Conservation (phyloP, 2,113 vertebrate species). For the Pycnonotus jocosus region DNA sequence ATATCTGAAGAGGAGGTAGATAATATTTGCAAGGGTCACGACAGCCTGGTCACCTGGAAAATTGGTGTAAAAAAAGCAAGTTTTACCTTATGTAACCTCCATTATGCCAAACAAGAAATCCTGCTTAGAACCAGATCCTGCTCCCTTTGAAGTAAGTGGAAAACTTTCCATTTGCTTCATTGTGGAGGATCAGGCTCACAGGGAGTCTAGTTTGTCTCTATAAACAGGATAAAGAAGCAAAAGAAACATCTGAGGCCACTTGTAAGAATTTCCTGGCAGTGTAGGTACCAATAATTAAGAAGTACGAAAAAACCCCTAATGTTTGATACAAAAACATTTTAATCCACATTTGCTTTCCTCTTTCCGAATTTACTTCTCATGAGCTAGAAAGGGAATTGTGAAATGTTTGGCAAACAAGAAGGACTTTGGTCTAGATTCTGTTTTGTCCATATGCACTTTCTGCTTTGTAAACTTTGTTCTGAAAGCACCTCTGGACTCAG, state of each 20-base stretch:
- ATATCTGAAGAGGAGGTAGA: constrained; percentile 25
- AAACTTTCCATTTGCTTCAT: constrained; percentile 34
- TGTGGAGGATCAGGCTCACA: neutral
- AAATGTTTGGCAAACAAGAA: constrained; percentile 27
- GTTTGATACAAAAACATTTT: neutral
- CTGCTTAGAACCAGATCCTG: constrained; percentile 8
- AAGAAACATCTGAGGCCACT: constrained; percentile 26
- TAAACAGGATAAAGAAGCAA: constrained; percentile 48
- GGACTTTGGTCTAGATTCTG: constrained; percentile 3
- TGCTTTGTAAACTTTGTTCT: constrained; percentile 2
- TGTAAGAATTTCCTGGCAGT: constrained; percentile 43
- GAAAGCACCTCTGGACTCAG: neutral
- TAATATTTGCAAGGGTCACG: neutral
- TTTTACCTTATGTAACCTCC: constrained; percentile 34
- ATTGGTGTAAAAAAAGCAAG: neutral
- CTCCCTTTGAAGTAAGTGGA: constrained; percentile 20
- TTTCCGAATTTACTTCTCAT: neutral
- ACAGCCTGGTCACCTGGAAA: constrained; percentile 18
- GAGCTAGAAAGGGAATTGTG: neutral
- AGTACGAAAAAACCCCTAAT: neutral
- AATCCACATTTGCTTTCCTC: neutral
- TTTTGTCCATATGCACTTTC: neutral
- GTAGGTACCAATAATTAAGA: constrained; percentile 23
- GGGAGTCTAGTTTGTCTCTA: constrained; percentile 19
- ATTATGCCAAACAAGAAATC: constrained; percentile 1